Evolutionary conservation across 2,888 invertebrate species (phyloP).

Genomic region (Sphecodes monilicornis): DNA sequence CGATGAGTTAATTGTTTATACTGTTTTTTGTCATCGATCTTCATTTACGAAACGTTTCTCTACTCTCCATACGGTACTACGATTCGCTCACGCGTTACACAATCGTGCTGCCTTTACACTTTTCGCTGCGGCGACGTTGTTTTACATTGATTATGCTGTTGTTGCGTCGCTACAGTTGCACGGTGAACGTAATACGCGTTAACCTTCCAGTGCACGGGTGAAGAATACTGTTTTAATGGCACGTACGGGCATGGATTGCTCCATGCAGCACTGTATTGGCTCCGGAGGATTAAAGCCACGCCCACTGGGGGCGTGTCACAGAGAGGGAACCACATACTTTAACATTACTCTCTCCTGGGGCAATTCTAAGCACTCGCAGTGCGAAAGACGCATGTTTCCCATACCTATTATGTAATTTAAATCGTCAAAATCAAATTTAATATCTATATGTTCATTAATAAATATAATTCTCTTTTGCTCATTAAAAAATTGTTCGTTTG

Average conservation of each 20-base stretch:
- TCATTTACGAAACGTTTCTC: constrained; percentile 16
- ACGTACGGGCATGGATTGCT: neutral
- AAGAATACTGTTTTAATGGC: neutral
- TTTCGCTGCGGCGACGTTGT: constrained; percentile 21
- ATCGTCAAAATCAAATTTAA: neutral
- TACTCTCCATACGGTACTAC: neutral
- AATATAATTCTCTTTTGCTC: neutral
- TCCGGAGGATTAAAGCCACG: neutral
- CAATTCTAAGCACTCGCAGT: neutral
- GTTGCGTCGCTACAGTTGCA: constrained; percentile 50
- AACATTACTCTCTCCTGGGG: neutral
- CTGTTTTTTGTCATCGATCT: neutral
- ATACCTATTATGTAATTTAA: neutral
- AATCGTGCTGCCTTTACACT: constrained; percentile 2
- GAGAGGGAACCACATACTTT: neutral
- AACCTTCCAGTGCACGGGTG: neutral
- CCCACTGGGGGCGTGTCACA: neutral
- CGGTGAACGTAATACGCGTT: neutral
- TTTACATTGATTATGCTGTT: constrained; percentile 34
- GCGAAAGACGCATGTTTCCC: neutral
- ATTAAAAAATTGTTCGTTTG: neutral
- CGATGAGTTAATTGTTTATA: neutral
- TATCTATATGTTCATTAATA: neutral
- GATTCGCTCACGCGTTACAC: constrained; percentile 18
- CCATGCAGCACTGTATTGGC: neutral